These are phyloP conservation scores for Canis aureus DNA, from an alignment of 2,113 vertebrate genomes.

Conservation along the genomic window DNA sequence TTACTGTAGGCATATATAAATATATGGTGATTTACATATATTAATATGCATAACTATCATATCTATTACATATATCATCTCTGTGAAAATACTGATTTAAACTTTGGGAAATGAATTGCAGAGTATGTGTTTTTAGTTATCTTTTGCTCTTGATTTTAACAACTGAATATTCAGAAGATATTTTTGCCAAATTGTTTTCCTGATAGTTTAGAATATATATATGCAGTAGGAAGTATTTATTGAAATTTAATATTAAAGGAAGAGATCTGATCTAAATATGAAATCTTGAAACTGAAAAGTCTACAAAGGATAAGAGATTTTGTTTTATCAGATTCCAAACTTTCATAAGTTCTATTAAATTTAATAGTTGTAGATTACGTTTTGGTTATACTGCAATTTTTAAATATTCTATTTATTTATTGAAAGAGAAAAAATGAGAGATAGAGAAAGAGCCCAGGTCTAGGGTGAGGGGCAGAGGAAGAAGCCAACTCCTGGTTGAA, in stretches of 20 bases:
- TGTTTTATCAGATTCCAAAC: neutral
- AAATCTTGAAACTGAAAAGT: neutral
- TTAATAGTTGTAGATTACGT: neutral
- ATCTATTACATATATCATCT: neutral
- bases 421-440: neutral
- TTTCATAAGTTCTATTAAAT: neutral
- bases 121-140: neutral
- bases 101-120: constrained; percentile 10
- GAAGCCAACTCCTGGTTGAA: neutral
- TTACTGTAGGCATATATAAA: neutral
- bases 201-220: neutral
- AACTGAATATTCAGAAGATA: neutral
- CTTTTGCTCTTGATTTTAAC: neutral
- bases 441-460: neutral
- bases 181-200: constrained; percentile 10
- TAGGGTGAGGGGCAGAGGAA: neutral
- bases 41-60: neutral
- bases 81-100: constrained; percentile 22
- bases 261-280: neutral
- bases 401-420: neutral
- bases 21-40: neutral
- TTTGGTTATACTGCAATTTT: neutral
- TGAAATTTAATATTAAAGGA: constrained; percentile 12
- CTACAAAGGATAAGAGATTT: neutral
- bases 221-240: neutral